Base-by-base conservation (phyloP, 1,140 invertebrate species). In the Rhizoglyphus robini region DNA sequence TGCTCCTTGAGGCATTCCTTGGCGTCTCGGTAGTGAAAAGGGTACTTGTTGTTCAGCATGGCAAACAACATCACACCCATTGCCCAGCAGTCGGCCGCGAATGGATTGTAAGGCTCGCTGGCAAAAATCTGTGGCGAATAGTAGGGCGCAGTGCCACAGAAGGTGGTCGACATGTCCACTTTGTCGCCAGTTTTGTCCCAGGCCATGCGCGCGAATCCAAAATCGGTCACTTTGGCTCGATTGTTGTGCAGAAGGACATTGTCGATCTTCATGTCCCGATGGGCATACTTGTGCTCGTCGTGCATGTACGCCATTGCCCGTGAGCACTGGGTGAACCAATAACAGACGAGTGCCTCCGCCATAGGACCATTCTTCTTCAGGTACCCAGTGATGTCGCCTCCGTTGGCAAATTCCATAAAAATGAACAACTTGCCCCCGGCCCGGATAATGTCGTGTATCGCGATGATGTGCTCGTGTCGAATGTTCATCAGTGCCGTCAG, bases 21-120 rank as follows among this genome's bases (percentile, higher is more conserved):
- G 2, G 27, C 2, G 29, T 73, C 74, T 20, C 70, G 73, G 67
- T 77, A 77, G 60, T 77, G 75, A 64, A 74, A 78, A 0, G 76
- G 75, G 74, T 77, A 76, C 3, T 69, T 41, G 46, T 71, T 71
- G 60, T 71, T 72, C 3, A 73, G 38, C 23, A 74, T 72, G n/a
- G 71, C 70, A 51, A 72, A 73, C 5, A 73, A 64, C 27, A 73
- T 72, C 13, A 73, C 69, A 15, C 72, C 72, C 4, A 69, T 64
- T 27, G 68, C 69, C 73, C 73, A 74, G 23, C 71, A 31, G 57
- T 73, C 72, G n/a, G 68, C 66, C 5, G 54, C 27, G 5, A 67
- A 67, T 8, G 73, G 70, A 41, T 68, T 65, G 51, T 73, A 73
- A 1, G 68, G 66, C 32, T 65, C 47, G 3, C 63, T 67, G 25